phyloP scores from a whole-genome alignment of 2,797 vertebrate genomes.

The Amblyopsis hoosieri region DNA sequence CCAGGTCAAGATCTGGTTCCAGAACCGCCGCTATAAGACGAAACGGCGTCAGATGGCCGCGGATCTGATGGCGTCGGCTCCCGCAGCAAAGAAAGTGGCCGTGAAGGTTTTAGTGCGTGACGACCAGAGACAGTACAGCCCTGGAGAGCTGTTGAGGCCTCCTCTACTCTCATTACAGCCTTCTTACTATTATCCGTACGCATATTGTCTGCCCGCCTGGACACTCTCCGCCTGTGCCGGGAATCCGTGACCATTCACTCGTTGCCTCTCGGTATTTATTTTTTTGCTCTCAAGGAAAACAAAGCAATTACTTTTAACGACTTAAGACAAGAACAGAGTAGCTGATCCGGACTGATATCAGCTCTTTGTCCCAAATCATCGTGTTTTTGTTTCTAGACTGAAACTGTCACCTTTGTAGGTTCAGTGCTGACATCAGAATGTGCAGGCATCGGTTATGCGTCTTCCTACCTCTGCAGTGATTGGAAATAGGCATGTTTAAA shows the following conservation, averaged over 20 bases:
- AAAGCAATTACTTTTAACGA: constrained; percentile 45
- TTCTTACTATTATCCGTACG: constrained; percentile 94
- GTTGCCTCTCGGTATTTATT: constrained; percentile 70
- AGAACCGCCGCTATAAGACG: constrained; percentile 98
- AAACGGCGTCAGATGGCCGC: constrained; percentile 97
- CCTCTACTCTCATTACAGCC: constrained; percentile 86
- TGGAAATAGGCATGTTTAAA: constrained; percentile 63
- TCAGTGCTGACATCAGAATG: constrained; percentile 48
- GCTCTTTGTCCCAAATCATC: constrained; percentile 42
- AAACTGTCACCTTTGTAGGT: constrained; percentile 62
- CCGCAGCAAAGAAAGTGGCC: constrained; percentile 95
- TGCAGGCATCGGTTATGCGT: constrained; percentile 49
- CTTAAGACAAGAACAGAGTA: constrained; percentile 24
- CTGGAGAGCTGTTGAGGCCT: constrained; percentile 91
- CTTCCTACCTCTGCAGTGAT: constrained; percentile 77
- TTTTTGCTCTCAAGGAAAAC: constrained; percentile 46
- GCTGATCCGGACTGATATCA: constrained; percentile 33
- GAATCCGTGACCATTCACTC: constrained; percentile 72
- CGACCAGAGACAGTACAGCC: constrained; percentile 97
- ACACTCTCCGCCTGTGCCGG: constrained; percentile 89
- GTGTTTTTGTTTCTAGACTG: constrained; percentile 36
- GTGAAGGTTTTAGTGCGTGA: constrained; percentile 97
- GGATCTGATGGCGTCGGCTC: constrained; percentile 89
- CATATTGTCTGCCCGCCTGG: constrained; percentile 96
- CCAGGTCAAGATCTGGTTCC: constrained; percentile 99